Evolutionary conservation across 2,888 invertebrate genomes (phyloP).

Genomic region (Sminthurides aquaticus): DNA sequence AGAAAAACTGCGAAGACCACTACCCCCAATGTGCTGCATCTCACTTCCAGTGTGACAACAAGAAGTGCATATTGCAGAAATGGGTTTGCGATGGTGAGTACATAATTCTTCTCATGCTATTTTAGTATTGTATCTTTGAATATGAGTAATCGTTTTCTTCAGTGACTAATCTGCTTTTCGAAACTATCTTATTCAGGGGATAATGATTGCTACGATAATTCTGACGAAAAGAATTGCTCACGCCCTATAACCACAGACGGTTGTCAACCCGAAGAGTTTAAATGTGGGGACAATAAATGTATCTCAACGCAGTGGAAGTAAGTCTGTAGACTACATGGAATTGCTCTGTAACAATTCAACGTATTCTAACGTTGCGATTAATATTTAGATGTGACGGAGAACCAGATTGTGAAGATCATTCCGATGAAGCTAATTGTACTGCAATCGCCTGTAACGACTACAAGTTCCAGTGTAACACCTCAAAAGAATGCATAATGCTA

Average conservation of each 20-base stretch:
- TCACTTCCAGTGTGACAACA: constrained; percentile 31
- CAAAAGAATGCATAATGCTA: constrained; percentile 34
- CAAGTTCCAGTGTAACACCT: constrained; percentile 43
- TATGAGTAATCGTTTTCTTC: background rate
- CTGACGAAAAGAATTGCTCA: constrained; percentile 23
- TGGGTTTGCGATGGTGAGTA: constrained; percentile 26
- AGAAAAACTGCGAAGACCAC: constrained; percentile 13
- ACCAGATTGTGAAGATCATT: constrained; percentile 62
- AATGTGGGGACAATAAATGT: constrained; percentile 51
- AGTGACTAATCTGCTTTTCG: background rate
- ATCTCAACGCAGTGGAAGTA: constrained; percentile 10
- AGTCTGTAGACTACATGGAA: constrained; percentile 16
- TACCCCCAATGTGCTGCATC: constrained; percentile 18
- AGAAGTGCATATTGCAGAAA: constrained; percentile 17
- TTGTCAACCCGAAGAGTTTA: constrained; percentile 44
- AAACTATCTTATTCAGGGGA: constrained; percentile 16
- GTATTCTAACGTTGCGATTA: background rate
- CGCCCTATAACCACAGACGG: background rate
- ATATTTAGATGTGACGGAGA: constrained; percentile 62
- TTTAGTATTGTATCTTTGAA: background rate
- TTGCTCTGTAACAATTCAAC: constrained; percentile 43
- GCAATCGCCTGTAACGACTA: constrained; percentile 45
- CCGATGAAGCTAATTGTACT: constrained; percentile 50
- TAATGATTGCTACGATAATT: constrained; percentile 23
- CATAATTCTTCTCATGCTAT: too few relatives aligned